Conservation (phyloP, 2,888 invertebrate species). For the Neocrepidodera transversa region DNA sequence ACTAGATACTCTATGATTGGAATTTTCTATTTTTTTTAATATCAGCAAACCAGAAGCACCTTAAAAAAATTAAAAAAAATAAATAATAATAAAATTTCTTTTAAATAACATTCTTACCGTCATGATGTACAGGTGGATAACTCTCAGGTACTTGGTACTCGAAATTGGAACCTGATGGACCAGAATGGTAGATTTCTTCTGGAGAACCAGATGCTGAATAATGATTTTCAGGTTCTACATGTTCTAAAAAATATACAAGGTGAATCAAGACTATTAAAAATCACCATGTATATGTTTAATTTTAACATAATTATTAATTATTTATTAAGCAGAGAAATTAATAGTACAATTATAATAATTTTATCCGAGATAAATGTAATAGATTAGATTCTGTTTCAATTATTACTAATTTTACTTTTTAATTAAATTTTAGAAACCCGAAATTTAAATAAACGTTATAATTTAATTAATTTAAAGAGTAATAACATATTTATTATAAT, state of each 20-base stretch:
- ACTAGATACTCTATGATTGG: conserved; percentile 32
- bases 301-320: not conserved
- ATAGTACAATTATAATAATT: too few relatives aligned
- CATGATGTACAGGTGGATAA: conserved; percentile 40
- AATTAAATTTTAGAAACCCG: too few relatives aligned
- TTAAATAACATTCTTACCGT: conserved; percentile 22
- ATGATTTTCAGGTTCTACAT: conserved; percentile 3
- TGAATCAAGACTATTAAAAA: too few relatives aligned
- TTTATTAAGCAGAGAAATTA: too few relatives aligned
- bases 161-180: conserved; percentile 46
- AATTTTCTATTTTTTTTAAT: conserved; percentile 55
- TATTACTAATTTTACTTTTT: too few relatives aligned
- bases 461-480: too few relatives aligned
- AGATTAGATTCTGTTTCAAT: too few relatives aligned
- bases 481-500: too few relatives aligned
- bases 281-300: too few relatives aligned
- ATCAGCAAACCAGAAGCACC: conserved; percentile 53
- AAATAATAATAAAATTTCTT: not conserved
- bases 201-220: conserved; percentile 40
- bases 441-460: too few relatives aligned
- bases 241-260: conserved; percentile 1
- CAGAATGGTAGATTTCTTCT: conserved; percentile 43
- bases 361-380: too few relatives aligned
- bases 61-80: conserved; percentile 8
- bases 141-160: conserved; percentile 42